Evolutionary conservation across 2,113 vertebrate species (phyloP).

Genomic region (Pseudolaguvia tuberculata): DNA sequence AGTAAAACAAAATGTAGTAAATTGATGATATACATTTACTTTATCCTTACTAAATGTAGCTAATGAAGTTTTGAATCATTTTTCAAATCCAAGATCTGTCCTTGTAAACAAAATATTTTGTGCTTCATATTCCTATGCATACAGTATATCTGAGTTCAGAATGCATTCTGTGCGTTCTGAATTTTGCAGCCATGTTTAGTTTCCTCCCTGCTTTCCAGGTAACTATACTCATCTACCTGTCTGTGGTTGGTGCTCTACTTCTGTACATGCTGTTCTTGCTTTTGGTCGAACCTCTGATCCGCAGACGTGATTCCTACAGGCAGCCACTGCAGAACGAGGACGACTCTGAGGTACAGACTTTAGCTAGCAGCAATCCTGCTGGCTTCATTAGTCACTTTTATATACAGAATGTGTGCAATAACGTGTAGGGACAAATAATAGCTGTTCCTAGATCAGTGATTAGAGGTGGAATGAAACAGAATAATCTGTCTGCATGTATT

Average conservation of each 20-base stretch:
- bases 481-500: neutral
- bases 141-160: neutral
- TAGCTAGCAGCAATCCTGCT: neutral
- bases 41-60: too few relatives aligned
- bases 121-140: neutral
- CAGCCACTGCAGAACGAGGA: conserved; percentile 87
- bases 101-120: neutral
- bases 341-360: conserved; percentile 77
- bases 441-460: neutral
- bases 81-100: neutral
- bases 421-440: neutral
- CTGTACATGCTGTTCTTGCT: conserved; percentile 95
- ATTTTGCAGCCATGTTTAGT: neutral
- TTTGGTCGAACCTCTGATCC: conserved; percentile 90
- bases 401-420: neutral
- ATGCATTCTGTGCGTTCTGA: neutral
- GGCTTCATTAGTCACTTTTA: neutral
- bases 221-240: conserved; percentile 90
- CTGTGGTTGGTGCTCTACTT: conserved; percentile 84
- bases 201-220: conserved; percentile 63
- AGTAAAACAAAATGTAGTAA: too few relatives aligned
- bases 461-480: neutral
- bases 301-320: conserved; percentile 82
- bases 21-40: too few relatives aligned
- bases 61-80: neutral